Percentiles rank a stretch among this genome's conserved stretches.
phyloP scores from a whole-genome alignment of 2,888 invertebrate species.

The Trachelus troglodyta region DNA sequence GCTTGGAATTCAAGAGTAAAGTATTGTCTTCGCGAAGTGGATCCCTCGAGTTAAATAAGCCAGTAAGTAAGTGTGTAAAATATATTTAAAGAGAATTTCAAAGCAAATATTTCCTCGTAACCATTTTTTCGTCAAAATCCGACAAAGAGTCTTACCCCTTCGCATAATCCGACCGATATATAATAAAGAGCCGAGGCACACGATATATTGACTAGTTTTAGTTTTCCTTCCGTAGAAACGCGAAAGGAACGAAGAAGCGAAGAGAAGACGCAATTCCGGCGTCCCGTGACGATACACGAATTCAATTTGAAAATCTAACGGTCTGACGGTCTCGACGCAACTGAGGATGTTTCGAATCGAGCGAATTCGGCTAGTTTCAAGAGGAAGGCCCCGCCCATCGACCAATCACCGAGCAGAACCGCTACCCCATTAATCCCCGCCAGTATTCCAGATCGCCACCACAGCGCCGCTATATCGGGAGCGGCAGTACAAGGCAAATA shows the following conservation, averaged over 20 bases:
- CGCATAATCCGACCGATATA: neutral
- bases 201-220: neutral
- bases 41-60: neutral
- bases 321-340: neutral
- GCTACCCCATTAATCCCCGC: neutral
- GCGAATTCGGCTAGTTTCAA: neutral
- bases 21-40: neutral
- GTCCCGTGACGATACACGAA: neutral
- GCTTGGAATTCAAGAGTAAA: neutral
- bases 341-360: neutral
- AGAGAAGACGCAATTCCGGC: neutral
- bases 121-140: neutral
- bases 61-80: neutral
- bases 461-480: neutral
- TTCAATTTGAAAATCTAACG: neutral
- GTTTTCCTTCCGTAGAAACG: neutral
- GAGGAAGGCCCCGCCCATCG: neutral
- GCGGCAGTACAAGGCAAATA: neutral
- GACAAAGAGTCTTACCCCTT: neutral
- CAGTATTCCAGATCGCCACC: neutral
- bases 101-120: neutral
- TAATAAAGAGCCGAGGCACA: neutral
- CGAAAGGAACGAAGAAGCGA: neutral
- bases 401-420: neutral
- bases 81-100: neutral